Evolutionary conservation across 2,888 invertebrate genomes (phyloP), one percentile per base, ranked within the genome.

Genomic region (Sussaba pulchella): DNA sequence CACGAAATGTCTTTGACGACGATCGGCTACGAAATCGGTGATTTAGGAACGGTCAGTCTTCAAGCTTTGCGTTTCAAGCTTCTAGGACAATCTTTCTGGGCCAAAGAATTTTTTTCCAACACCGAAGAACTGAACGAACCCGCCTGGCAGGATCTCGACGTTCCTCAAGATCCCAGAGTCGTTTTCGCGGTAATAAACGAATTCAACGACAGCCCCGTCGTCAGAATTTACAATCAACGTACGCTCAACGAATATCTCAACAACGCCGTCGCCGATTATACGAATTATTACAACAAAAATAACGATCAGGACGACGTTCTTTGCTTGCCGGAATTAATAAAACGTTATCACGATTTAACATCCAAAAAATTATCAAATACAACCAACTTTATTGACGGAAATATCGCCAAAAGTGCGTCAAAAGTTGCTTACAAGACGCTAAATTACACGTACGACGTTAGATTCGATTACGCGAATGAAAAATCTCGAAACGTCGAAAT

Each of bases 11-110:
- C 90, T 0, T 57, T 87, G n/a, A 86, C 85, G 73, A 87, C 88
- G 1, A 82, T 91, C 10, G 91, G 91, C 47, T 93, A 93, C 79
- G 74, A 89, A 47, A 87, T 93, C 10, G 92, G 92, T 1, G 90
- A 91, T 69, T 81, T 92, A 26, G 92, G 92, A 2, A 85, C 90
- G 12, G 88, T 93, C 1, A 91, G 91, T 14, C 85, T 92, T n/a
- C 83, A 87, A 21, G 87, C 90, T 8, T 84, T 93, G 0, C 83
- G 89, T 72, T 85, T 82, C 0, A 91, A 91, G 75, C 81, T 91
- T 10, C 79, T 91, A 14, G 88, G 88, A n/a, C 72, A 79, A 36
- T 76, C 85, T 2, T 66, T 82, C 4, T 84, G 84, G 70, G 85
- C 85, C 26, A 50, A 74, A 1, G 78, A 82, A 36, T 88, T 84